phyloP scores from a whole-genome alignment of 1,140 invertebrate species.

The Heliconius congener region DNA sequence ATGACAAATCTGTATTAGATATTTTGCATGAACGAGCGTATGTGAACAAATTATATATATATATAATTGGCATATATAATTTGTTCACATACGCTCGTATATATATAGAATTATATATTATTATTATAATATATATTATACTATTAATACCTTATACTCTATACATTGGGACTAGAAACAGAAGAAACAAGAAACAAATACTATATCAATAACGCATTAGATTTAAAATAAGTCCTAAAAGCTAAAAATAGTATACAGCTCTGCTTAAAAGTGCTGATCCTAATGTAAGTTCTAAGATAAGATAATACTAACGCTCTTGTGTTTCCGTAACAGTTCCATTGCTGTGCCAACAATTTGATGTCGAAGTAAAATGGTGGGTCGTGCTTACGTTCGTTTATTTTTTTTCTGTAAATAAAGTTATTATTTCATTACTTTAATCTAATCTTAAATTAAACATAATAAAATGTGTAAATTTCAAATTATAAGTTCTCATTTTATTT shows the following conservation, averaged over 20 bases:
- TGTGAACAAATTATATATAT: no score
- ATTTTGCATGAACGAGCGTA: no score
- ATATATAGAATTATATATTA: no score
- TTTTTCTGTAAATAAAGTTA: conserved; percentile 45
- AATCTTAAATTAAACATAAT: no score
- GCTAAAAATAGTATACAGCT: neutral
- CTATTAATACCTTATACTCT: no score
- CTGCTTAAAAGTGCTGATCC: conserved; percentile 8
- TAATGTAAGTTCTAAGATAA: conserved; percentile 15
- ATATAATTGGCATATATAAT: no score
- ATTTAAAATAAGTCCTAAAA: neutral
- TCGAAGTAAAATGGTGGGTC: conserved; percentile 73
- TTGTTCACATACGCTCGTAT: no score
- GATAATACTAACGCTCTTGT: conserved; percentile 60
- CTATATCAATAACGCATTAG: neutral
- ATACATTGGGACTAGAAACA: no score
- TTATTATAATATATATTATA: no score
- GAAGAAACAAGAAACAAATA: neutral
- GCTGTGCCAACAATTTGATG: conserved; percentile 60
- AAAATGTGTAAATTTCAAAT: no score
- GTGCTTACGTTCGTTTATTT: conserved; percentile 64
- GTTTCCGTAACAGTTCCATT: conserved; percentile 73
- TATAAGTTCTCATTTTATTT: no score
- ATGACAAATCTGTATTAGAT: no score
- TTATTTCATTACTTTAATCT: neutral